Conservation (phyloP, 2,888 invertebrate genomes). For the Yponomeuta plumbellus region DNA sequence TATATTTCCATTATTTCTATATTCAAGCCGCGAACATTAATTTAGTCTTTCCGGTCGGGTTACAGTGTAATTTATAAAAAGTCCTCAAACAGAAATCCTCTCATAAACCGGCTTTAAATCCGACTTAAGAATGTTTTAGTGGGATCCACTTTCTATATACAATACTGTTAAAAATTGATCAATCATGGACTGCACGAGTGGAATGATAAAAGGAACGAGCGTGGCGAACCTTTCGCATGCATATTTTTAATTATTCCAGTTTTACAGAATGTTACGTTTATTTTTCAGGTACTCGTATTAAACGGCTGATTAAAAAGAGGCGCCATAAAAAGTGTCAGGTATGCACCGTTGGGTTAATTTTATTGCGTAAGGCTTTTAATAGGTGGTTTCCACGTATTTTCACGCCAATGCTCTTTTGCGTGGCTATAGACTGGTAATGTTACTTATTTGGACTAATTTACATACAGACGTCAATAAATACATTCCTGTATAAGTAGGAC, state of each 20-base stretch:
- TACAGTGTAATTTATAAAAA: no score
- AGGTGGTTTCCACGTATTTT: neutral
- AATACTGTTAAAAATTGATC: no score
- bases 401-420: neutral
- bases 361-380: neutral
- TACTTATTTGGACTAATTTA: neutral
- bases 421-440: neutral
- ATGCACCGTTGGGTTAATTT: neutral
- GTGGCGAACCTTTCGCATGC: conserved; percentile 17
- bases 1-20: no score
- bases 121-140: no score
- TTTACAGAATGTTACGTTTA: neutral
- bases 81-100: no score
- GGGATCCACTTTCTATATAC: no score
- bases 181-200: no score
- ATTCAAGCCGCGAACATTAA: no score
- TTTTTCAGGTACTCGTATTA: conserved; percentile 1
- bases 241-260: conserved; percentile 17
- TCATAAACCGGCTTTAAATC: no score
- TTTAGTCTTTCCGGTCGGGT: no score
- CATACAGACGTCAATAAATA: neutral
- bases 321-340: conserved; percentile 1
- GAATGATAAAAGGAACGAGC: no score
- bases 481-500: no score
- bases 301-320: neutral